phyloP scores from a whole-genome alignment of 2,113 vertebrate species.

The Oostethus manadensis region DNA sequence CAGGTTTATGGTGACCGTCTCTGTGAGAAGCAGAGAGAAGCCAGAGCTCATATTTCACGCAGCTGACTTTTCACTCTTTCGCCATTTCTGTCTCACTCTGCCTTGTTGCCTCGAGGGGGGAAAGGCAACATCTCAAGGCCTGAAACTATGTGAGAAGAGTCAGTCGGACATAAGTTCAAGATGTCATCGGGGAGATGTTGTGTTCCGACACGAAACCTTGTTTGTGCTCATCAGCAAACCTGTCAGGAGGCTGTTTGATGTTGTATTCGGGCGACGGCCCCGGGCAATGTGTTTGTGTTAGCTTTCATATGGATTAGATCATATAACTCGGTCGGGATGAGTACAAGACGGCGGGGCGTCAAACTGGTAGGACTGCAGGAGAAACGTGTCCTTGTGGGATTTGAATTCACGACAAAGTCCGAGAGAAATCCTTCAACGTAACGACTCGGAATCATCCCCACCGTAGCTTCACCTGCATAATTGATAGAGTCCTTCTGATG shows the following conservation, averaged over 20 bases:
- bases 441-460: conserved; percentile 52
- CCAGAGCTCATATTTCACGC: conserved; percentile 65
- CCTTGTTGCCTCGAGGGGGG: conserved; percentile 54
- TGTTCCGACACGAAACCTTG: conserved; percentile 71
- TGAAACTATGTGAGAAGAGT: conserved; percentile 69
- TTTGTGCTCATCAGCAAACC: conserved; percentile 76
- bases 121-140: conserved; percentile 64
- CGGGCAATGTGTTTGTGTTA: conserved; percentile 66
- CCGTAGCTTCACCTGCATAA: conserved; percentile 66
- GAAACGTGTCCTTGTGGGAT: conserved; percentile 12
- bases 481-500: conserved; percentile 63
- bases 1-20: no score
- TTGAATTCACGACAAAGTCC: conserved; percentile 43
- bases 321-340: conserved; percentile 51
- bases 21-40: conserved; percentile 25
- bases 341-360: conserved; percentile 25
- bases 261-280: conserved; percentile 66
- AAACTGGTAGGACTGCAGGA: conserved; percentile 14
- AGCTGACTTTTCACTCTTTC: conserved; percentile 60
- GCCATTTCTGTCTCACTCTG: conserved; percentile 54
- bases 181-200: conserved; percentile 69
- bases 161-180: conserved; percentile 71
- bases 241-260: conserved; percentile 71
- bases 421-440: conserved; percentile 51
- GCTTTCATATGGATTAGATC: conserved; percentile 68